These are phyloP conservation scores for Dasypus novemcinctus DNA, from an alignment of 2,113 vertebrate species.

Conservation along the genomic window DNA sequence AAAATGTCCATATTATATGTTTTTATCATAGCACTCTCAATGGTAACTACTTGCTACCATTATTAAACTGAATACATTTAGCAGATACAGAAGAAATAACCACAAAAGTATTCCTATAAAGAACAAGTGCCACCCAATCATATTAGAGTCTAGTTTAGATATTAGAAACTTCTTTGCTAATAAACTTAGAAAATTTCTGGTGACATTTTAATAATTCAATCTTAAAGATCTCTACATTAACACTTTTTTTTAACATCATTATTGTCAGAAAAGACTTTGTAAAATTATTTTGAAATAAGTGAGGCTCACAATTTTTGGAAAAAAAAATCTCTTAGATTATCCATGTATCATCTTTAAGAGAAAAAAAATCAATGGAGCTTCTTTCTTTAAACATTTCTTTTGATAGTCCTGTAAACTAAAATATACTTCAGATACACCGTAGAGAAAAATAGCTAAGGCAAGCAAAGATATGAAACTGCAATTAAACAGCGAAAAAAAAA, in stretches of 20 bases:
- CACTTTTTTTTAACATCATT: slow-evolving; percentile 31
- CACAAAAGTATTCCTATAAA: slow-evolving; percentile 12
- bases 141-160: not conserved
- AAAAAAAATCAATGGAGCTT: not conserved
- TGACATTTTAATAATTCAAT: slow-evolving; percentile 7
- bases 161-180: not conserved
- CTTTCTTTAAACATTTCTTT: slow-evolving; percentile 31
- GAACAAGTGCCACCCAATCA: not conserved
- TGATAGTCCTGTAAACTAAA: slow-evolving; percentile 9
- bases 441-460: slow-evolving; percentile 21
- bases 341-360: not conserved
- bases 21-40: not conserved
- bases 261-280: slow-evolving; percentile 30
- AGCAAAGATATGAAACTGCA: slow-evolving; percentile 20
- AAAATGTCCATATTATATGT: slow-evolving; percentile 42
- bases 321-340: not conserved
- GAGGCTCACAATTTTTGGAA: not conserved
- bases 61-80: slow-evolving; percentile 9
- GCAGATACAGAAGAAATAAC: not conserved
- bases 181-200: slow-evolving; percentile 18
- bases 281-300: slow-evolving; percentile 13
- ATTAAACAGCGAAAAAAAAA: too few relatives aligned
- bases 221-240: not conserved
- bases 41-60: not conserved
- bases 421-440: not conserved